Percentiles rank a stretch among this genome's conserved stretches.
phyloP scores from a whole-genome alignment of 2,113 vertebrate species.

The Anseranas semipalmata region DNA sequence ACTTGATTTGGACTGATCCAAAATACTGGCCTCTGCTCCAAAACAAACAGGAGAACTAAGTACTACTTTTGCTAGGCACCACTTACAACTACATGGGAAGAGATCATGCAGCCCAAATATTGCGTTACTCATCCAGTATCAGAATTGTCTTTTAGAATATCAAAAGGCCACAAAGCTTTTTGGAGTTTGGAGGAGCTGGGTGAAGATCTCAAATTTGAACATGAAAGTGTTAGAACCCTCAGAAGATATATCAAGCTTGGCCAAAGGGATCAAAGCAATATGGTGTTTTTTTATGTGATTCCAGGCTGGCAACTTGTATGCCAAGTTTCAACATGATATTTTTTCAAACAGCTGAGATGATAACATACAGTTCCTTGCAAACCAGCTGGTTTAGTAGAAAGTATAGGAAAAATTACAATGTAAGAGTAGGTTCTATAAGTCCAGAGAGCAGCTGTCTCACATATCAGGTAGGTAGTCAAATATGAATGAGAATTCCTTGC shows the following conservation, averaged over 20 bases:
- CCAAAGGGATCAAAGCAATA: background rate
- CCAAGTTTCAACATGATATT: background rate
- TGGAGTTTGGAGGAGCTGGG: background rate
- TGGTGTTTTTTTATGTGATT: background rate
- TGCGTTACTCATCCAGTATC: background rate
- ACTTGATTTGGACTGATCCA: background rate
- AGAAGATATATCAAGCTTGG: background rate
- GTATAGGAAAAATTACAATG: background rate
- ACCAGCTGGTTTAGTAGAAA: background rate
- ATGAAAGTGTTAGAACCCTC: background rate
- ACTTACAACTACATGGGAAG: background rate
- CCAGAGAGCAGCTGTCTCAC: background rate
- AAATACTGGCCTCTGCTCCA: background rate
- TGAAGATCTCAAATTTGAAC: background rate
- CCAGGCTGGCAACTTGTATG: background rate
- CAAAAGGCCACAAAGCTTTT: background rate
- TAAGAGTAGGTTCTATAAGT: background rate
- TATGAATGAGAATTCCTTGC: background rate
- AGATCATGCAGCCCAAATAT: background rate
- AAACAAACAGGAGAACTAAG: background rate
- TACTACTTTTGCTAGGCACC: background rate
- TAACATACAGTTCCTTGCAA: background rate
- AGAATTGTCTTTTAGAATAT: background rate
- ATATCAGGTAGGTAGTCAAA: background rate
- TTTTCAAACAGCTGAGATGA: constrained; percentile 15